A percentile compares a stretch with the other conserved stretches of the same genome.
These are phyloP conservation scores for Drosophila willistoni DNA, from an alignment of 1,140 invertebrate species.

Conservation along the genomic window DNA sequence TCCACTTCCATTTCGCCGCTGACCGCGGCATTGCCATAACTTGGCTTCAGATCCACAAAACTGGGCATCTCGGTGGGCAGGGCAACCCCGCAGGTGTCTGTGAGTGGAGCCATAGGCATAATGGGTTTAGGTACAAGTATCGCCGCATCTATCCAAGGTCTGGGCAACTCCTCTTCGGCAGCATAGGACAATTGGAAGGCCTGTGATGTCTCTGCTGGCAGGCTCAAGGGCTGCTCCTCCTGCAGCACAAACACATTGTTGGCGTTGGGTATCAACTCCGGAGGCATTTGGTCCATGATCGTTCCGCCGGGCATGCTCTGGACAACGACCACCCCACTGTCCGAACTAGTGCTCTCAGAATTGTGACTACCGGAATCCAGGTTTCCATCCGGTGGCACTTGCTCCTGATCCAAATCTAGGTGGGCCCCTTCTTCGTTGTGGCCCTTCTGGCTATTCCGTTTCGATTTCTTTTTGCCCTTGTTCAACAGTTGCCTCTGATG, in stretches of 20 bases:
- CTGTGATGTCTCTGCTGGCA: conserved; percentile 84
- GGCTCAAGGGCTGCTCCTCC: conserved; percentile 43
- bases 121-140: conserved; percentile 84
- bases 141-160: conserved; percentile 88
- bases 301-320: conserved; percentile 17
- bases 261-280: conserved; percentile 37
- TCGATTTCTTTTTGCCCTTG: conserved; percentile 64
- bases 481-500: conserved; percentile 83
- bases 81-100: conserved; percentile 83
- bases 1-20: conserved; percentile 56
- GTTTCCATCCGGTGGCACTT: conserved; percentile 29
- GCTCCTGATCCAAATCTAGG: conserved; percentile 9
- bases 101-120: conserved; percentile 71
- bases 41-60: conserved; percentile 85
- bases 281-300: conserved; percentile 11
- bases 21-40: conserved; percentile 54
- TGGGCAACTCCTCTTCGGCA: conserved; percentile 89
- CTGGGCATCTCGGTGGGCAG: conserved; percentile 89
- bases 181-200: conserved; percentile 88
- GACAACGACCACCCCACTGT: conserved; percentile 49
- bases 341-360: conserved; percentile 61
- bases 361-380: conserved; percentile 56
- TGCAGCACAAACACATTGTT: conserved; percentile 51
- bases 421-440: conserved; percentile 14
- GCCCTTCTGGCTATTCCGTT: conserved; percentile 20